phyloP scores from a whole-genome alignment of 2,888 invertebrate genomes.

The Caenorhabditis wallacei region DNA sequence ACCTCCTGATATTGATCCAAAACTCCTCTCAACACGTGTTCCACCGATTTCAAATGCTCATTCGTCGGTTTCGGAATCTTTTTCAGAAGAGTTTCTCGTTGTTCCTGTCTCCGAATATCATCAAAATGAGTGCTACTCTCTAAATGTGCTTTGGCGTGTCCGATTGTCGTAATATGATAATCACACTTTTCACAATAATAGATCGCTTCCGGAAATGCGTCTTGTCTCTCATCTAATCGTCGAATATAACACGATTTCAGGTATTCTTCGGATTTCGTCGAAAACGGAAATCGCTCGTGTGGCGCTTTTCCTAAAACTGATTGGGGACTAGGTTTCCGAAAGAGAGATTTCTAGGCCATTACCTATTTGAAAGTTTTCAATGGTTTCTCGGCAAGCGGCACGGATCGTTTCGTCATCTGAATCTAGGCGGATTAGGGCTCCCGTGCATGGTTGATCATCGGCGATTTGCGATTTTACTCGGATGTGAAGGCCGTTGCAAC shows the following conservation, averaged over 20 bases:
- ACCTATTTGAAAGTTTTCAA: conserved; percentile 23
- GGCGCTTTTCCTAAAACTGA: conserved; percentile 9
- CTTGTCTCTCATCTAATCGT: conserved; percentile 16
- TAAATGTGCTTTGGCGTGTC: conserved; percentile 63
- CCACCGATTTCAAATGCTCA: conserved; percentile 7
- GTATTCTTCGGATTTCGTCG: conserved; percentile 20
- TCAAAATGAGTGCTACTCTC: conserved; percentile 58
- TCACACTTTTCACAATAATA: conserved; percentile 69
- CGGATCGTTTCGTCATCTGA: conserved; percentile 21
- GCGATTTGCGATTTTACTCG: conserved; percentile 35
- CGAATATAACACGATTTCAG: conserved; percentile 33
- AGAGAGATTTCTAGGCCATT: neutral
- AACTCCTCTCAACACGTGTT: conserved; percentile 11
- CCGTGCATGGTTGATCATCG: conserved; percentile 13
- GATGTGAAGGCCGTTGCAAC: conserved; percentile 30
- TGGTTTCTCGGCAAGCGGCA: conserved; percentile 40
- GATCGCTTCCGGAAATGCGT: conserved; percentile 66
- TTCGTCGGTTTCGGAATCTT: neutral
- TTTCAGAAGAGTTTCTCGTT: conserved; percentile 16
- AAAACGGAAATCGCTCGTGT: conserved; percentile 21
- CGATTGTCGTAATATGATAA: conserved; percentile 63
- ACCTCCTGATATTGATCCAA: conserved; percentile 30
- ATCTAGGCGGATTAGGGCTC: conserved; percentile 16
- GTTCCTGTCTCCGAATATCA: conserved; percentile 29
- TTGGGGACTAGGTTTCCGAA: neutral